Percentiles rank a stretch among this genome's conserved stretches.
These are phyloP conservation scores for Carpatolechia fugitivella DNA, from an alignment of 2,888 invertebrate genomes.

Conservation along the genomic window DNA sequence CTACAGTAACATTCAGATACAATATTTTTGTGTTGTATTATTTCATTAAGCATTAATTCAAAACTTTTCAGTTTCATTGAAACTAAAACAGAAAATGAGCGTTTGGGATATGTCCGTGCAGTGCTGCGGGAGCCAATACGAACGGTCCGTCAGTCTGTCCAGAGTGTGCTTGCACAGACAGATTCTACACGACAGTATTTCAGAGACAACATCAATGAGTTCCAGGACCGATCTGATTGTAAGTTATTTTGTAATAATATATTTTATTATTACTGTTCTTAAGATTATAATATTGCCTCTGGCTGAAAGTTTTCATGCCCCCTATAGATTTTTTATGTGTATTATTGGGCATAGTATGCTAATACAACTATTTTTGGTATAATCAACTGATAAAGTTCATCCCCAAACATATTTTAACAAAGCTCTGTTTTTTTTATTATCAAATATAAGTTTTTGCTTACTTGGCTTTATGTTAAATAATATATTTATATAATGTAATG, in stretches of 20 bases:
- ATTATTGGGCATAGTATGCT: too few relatives aligned
- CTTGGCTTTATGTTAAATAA: too few relatives aligned
- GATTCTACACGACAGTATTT: conserved; percentile 49
- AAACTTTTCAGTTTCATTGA: conserved; percentile 39
- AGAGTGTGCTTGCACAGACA: conserved; percentile 53
- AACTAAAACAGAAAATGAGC: conserved; percentile 36
- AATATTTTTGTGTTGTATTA: not conserved
- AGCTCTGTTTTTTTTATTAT: too few relatives aligned
- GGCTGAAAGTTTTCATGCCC: too few relatives aligned
- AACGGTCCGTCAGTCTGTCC: conserved; percentile 54
- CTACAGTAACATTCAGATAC: not conserved
- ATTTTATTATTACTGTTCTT: too few relatives aligned
- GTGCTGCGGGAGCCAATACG: conserved; percentile 49
- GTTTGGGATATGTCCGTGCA: conserved; percentile 42
- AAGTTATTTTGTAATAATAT: conserved; percentile 27
- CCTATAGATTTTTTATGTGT: too few relatives aligned
- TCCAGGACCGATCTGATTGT: conserved; percentile 62
- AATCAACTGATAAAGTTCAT: too few relatives aligned
- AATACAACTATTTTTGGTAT: too few relatives aligned
- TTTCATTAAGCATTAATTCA: not conserved
- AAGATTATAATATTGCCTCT: too few relatives aligned
- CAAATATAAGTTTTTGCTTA: too few relatives aligned
- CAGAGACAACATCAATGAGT: conserved; percentile 53
- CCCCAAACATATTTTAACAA: too few relatives aligned
- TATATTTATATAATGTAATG: too few relatives aligned